Conservation (phyloP, 2,797 vertebrate genomes). For the Enteromius treurensis region DNA sequence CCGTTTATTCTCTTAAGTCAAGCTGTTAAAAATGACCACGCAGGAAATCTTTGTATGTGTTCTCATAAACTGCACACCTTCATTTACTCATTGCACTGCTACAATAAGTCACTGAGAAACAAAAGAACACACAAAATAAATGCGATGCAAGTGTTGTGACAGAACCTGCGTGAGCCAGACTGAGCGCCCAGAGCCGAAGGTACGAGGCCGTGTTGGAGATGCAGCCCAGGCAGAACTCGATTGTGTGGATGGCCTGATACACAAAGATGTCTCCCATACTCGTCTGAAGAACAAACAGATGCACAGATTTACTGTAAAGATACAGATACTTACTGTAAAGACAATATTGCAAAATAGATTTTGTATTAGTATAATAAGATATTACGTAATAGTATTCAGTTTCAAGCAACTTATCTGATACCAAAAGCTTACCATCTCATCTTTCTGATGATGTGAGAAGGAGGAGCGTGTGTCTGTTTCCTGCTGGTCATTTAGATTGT, state of each 20-base stretch:
- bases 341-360: not conserved
- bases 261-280: conserved; percentile 62
- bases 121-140: not conserved
- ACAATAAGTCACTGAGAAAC: not conserved
- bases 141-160: not conserved
- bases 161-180: conserved; percentile 74
- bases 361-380: not conserved
- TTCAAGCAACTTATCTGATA: not conserved
- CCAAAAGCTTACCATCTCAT: not conserved
- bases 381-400: not conserved
- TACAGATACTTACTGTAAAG: not conserved
- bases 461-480: not conserved
- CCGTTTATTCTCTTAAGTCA: not conserved
- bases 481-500: conserved; percentile 12
- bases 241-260: conserved; percentile 84
- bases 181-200: conserved; percentile 86
- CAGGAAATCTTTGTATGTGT: not conserved
- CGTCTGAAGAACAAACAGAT: conserved; percentile 41
- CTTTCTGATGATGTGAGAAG: conserved; percentile 16
- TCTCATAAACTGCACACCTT: not conserved
- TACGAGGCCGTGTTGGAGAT: conserved; percentile 88
- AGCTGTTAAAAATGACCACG: too few species aligned
- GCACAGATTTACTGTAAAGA: too few species aligned
- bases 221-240: conserved; percentile 86
- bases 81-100: not conserved